Evolutionary conservation across 64 coral and sea anemone species (phyloP).

Genomic region (Acropora tenuis): DNA sequence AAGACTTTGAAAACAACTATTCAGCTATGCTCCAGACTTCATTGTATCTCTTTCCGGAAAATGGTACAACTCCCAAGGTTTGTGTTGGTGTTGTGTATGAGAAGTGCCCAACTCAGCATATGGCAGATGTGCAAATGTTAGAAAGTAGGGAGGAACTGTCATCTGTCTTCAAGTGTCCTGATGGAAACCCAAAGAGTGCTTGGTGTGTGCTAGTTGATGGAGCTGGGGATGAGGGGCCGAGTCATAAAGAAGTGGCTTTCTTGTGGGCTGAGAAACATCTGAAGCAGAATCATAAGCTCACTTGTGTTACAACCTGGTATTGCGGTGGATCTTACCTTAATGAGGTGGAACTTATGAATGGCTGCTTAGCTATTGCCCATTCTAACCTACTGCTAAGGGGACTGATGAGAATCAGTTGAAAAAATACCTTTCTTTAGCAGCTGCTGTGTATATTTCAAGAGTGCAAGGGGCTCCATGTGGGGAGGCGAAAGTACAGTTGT

Average conservation of each 20-base stretch:
- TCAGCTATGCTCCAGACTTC: slow-evolving; percentile 58
- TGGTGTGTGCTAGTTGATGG: slow-evolving; percentile 44
- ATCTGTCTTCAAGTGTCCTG: slow-evolving; percentile 31
- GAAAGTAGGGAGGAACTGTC: slow-evolving; percentile 48
- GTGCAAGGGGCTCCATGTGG: slow-evolving; percentile 45
- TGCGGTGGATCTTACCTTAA: slow-evolving; percentile 55
- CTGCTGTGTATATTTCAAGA: slow-evolving; percentile 40
- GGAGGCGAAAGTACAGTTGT: slow-evolving; percentile 41
- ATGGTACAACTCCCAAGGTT: slow-evolving; percentile 45
- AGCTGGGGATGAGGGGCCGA: slow-evolving; percentile 60
- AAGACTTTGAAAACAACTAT: slow-evolving; percentile 64
- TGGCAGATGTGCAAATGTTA: slow-evolving; percentile 65
- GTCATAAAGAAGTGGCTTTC: slow-evolving; percentile 54
- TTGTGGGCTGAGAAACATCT: slow-evolving; percentile 69
- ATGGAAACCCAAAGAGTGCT: slow-evolving; percentile 46
- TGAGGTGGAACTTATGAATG: slow-evolving; percentile 63
- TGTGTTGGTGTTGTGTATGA: slow-evolving; percentile 61
- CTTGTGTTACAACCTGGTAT: slow-evolving; percentile 41
- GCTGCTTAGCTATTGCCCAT: slow-evolving; percentile 50
- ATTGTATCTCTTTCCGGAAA: slow-evolving; percentile 71
- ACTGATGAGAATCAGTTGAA: slow-evolving; percentile 53
- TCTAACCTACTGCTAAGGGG: slow-evolving; percentile 34
- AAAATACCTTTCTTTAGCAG: slow-evolving; percentile 41
- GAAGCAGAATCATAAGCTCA: slow-evolving; percentile 25
- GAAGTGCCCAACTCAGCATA: slow-evolving; percentile 56